Percentiles rank a stretch among this genome's conserved stretches.
phyloP scores from a whole-genome alignment of 2,113 vertebrate species.

The Scomber japonicus region DNA sequence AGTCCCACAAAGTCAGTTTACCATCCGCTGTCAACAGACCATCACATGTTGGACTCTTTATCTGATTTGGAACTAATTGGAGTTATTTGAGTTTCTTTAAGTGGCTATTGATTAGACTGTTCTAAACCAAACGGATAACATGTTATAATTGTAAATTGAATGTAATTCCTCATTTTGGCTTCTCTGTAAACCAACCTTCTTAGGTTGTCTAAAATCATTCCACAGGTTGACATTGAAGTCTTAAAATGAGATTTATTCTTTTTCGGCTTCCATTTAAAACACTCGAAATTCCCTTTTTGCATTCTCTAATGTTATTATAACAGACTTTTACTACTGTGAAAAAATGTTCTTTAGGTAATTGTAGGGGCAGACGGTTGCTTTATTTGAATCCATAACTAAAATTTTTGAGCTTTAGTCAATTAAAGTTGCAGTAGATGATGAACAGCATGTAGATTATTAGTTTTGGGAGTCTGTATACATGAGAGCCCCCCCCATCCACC shows the following conservation, averaged over 20 bases:
- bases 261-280: conserved; percentile 17
- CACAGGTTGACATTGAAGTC: conserved; percentile 8
- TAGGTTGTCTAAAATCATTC: conserved; percentile 3
- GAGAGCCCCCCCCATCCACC: too few relatives aligned
- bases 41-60: conserved; percentile 61
- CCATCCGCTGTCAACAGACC: conserved; percentile 63
- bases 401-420: neutral
- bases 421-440: too few relatives aligned
- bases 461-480: too few relatives aligned
- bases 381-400: neutral
- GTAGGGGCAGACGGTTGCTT: neutral
- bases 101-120: conserved; percentile 37
- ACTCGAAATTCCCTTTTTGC: neutral
- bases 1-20: conserved; percentile 27
- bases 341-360: neutral
- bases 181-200: conserved; percentile 13
- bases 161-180: conserved; percentile 13
- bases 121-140: conserved; percentile 11
- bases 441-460: too few relatives aligned
- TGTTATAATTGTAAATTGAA: conserved; percentile 43
- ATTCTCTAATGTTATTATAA: neutral
- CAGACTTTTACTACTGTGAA: neutral
- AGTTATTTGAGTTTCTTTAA: conserved; percentile 26
- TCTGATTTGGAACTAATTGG: conserved; percentile 23
- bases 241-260: neutral